Conservation (phyloP, 2,888 invertebrate species). For the Neoascia interrupta region DNA sequence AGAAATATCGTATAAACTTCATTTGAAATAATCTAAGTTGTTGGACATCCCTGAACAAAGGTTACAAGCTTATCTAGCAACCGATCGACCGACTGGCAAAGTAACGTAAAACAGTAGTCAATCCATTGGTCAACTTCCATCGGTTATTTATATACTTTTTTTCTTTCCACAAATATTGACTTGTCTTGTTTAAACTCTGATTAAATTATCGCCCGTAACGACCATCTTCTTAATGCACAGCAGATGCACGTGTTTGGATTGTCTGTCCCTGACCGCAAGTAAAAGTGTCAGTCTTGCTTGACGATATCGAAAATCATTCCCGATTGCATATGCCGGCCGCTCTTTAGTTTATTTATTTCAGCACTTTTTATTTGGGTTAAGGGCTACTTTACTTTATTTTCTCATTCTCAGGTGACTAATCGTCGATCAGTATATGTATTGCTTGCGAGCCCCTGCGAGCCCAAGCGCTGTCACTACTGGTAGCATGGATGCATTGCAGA, state of each 20-base stretch:
- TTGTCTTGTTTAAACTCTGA: slow-evolving; percentile 50
- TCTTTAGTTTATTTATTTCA: slow-evolving; percentile 52
- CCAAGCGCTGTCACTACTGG: slow-evolving; percentile 1
- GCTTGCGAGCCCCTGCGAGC: not conserved
- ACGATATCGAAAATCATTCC: slow-evolving; percentile 55
- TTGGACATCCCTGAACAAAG: too few species aligned
- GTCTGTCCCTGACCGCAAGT: slow-evolving; percentile 69
- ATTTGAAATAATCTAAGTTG: too few species aligned
- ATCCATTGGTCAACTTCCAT: slow-evolving; percentile 47
- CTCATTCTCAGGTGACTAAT: slow-evolving; percentile 63
- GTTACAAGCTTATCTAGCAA: not conserved
- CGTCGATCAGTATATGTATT: slow-evolving; percentile 29
- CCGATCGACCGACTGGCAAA: not conserved
- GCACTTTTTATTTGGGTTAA: slow-evolving; percentile 65
- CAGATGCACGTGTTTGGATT: slow-evolving; percentile 47
- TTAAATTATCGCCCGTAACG: slow-evolving; percentile 53
- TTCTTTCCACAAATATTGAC: slow-evolving; percentile 51
- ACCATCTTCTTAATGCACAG: slow-evolving; percentile 15
- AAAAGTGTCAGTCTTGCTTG: slow-evolving; percentile 65
- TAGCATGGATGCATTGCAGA: slow-evolving; percentile 29
- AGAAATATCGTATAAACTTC: too few species aligned
- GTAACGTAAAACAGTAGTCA: slow-evolving; percentile 49
- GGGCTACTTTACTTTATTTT: slow-evolving; percentile 62
- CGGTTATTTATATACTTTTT: slow-evolving; percentile 11
- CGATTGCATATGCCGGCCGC: slow-evolving; percentile 38